Conservation (phyloP, 2,113 vertebrate genomes). For the Drymodes brunneopygia region DNA sequence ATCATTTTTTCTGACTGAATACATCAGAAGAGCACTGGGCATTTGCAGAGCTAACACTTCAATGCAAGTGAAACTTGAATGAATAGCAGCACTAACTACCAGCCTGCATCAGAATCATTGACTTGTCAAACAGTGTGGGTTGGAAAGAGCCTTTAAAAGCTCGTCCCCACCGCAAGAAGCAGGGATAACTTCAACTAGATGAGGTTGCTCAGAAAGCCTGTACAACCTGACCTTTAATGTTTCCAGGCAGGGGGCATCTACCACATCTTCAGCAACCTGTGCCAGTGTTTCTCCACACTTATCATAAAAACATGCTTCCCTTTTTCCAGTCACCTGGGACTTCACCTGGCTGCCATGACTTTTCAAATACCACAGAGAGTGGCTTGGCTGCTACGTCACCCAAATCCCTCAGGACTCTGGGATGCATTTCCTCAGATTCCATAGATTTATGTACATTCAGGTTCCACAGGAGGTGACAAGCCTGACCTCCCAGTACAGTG, state of each 20-base stretch:
- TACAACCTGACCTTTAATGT: not conserved
- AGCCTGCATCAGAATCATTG: not conserved
- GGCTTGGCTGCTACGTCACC: not conserved
- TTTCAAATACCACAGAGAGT: not conserved
- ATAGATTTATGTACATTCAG: not conserved
- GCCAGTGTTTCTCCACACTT: not conserved
- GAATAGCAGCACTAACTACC: not conserved
- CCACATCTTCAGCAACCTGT: not conserved
- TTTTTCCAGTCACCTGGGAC: not conserved
- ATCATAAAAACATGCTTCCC: not conserved
- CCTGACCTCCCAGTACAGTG: not conserved
- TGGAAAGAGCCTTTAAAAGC: not conserved
- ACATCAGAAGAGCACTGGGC: not conserved
- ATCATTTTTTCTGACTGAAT: not conserved
- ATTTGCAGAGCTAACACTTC: not conserved
- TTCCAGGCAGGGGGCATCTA: not conserved
- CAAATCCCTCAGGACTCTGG: not conserved
- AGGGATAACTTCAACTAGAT: not conserved
- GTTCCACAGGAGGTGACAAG: not conserved
- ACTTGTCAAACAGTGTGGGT: not conserved
- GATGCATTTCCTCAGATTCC: not conserved
- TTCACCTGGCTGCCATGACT: not conserved
- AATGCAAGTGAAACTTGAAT: not conserved
- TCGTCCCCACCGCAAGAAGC: not conserved
- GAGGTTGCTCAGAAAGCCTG: not conserved